Percentiles rank a stretch among this genome's conserved stretches.
Conservation (phyloP, 2,797 vertebrate species). For the Garrulus glandarius region DNA sequence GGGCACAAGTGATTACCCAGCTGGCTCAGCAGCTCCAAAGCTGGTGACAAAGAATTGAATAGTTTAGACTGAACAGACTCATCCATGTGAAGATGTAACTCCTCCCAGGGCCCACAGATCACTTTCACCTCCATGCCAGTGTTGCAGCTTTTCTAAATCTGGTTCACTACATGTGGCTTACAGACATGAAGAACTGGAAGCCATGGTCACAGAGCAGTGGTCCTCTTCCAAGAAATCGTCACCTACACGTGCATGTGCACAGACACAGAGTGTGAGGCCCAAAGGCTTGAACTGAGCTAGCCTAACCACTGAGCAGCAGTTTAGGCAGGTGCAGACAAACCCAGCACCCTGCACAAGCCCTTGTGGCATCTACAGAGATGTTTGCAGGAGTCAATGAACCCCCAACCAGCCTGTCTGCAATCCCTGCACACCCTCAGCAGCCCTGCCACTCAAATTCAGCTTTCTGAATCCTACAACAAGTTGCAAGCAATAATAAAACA, state of each 20-base stretch:
- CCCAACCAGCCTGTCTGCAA: not conserved
- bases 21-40: not conserved
- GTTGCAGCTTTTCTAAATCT: not conserved
- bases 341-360: not conserved
- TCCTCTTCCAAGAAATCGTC: not conserved
- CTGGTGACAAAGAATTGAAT: not conserved
- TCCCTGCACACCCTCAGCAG: not conserved
- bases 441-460: not conserved
- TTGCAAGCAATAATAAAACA: not conserved
- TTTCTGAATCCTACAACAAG: not conserved
- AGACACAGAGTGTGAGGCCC: not conserved
- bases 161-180: not conserved
- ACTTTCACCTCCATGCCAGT: not conserved
- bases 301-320: not conserved
- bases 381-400: accelerated
- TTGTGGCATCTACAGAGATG: not conserved
- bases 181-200: not conserved
- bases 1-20: not conserved
- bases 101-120: not conserved
- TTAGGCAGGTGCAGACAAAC: not conserved
- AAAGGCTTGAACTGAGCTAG: not conserved
- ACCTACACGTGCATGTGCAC: accelerated
- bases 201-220: accelerated
- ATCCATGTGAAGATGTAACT: not conserved
- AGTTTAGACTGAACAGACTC: not conserved